A percentile compares a stretch with the other conserved stretches of the same genome.
phyloP scores from a whole-genome alignment of 2,113 vertebrate genomes.

The Tetrao urogallus region DNA sequence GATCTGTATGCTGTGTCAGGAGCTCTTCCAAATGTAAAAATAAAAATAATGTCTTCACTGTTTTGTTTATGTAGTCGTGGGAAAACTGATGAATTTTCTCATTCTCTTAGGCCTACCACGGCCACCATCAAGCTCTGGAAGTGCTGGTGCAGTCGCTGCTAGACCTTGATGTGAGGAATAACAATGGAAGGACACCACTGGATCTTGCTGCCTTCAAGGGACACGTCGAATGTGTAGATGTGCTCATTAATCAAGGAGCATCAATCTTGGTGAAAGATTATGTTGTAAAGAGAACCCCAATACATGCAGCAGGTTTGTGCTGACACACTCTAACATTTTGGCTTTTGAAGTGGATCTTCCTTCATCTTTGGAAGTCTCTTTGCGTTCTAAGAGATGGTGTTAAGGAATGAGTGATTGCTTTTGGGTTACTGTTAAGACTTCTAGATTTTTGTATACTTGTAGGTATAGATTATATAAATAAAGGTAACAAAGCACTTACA shows the following conservation, averaged over 20 bases:
- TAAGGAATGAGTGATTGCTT: neutral
- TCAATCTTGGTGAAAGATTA: conserved; percentile 97
- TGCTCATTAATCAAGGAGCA: conserved; percentile 97
- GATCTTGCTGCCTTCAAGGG: conserved; percentile 96
- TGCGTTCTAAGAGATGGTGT: neutral
- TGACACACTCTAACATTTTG: neutral
- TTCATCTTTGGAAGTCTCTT: neutral
- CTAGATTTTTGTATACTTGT: neutral
- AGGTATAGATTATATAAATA: neutral
- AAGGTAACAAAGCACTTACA: neutral
- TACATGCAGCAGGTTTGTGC: conserved; percentile 92
- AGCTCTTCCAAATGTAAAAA: neutral
- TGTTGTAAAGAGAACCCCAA: conserved; percentile 92
- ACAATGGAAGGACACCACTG: conserved; percentile 92
- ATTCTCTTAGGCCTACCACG: conserved; percentile 90
- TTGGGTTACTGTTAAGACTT: neutral
- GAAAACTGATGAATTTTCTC: neutral
- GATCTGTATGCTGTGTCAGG: neutral
- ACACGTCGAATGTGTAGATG: conserved; percentile 96
- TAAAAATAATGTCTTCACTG: neutral
- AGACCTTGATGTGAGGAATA: conserved; percentile 95
- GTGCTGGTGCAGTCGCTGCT: conserved; percentile 95
- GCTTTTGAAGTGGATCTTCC: neutral
- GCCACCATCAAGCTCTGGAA: conserved; percentile 96
- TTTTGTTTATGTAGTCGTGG: neutral